Base-by-base conservation (phyloP, 1,140 invertebrate genomes). In the Asobara japonica region DNA sequence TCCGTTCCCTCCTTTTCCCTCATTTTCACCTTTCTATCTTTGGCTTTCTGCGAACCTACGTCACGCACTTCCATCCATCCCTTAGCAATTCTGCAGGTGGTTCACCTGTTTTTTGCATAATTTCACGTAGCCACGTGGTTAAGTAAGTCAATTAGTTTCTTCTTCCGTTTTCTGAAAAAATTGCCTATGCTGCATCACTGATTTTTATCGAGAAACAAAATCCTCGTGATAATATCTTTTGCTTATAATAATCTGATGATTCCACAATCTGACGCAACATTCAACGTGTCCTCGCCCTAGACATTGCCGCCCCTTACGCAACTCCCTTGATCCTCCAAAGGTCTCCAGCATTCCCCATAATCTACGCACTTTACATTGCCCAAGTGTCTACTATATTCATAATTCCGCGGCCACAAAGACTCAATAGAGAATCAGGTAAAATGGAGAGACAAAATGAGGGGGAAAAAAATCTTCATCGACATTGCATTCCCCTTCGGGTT, bases 291-390 rank as follows among this genome's bases (percentile, higher is more conserved):
- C 77, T 81, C 76, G 77, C 74, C 83, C 81, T 77, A 84, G 84
- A 84, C 84, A 85, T 85, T 87, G 85, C 76, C 78, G 61, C 60
- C 74, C 75, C 77, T 80, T 75, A 78, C 78, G 79, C 78, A 80
- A 80, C 76, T 76, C 75, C 20, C 65, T 38, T 69, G 48, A 41
- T 60, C 48, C 22, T 7, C 18, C 20, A 25, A 56, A 56, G 3
- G 7, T 3, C 11, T 13, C 41, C 3, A 45, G 41, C n/a, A 45
- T 45, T 16, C 41, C 41, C 13, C 51, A 56, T 6, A 36, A 11
- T 41, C 30, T 68, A 11, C 16, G 29, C 51, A 30, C 13, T 41
- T 11, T 30, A 6, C 62, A 33, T 31, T 8, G 4, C 16, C 11
- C 62, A 6, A 27, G 27, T 11, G 13, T 11, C 13, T 13, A 16